phyloP scores from a whole-genome alignment of 92 coral and sea anemone genomes.

The Micromussa lordhowensis region DNA sequence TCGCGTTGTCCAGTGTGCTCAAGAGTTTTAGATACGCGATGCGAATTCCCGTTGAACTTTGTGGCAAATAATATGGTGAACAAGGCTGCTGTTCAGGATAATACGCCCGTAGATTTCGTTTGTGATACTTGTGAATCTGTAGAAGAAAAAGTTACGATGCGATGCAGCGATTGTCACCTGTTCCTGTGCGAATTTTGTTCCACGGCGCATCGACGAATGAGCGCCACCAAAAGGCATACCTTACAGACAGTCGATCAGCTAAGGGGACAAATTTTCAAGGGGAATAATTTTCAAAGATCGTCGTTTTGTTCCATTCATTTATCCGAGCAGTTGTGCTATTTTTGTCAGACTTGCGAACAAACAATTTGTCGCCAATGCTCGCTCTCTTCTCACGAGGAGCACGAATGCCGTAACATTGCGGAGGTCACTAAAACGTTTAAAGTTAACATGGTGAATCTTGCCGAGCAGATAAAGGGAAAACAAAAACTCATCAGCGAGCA shows the following conservation, averaged over 20 bases:
- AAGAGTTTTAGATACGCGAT: constrained; percentile 46
- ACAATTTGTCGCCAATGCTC: constrained; percentile 67
- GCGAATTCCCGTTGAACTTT: constrained; percentile 75
- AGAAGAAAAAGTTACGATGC: constrained; percentile 67
- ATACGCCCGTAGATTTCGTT: constrained; percentile 30
- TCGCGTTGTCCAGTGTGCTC: constrained; percentile 71
- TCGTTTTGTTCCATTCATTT: constrained; percentile 66
- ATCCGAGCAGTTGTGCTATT: constrained; percentile 57
- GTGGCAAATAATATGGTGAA: constrained; percentile 74
- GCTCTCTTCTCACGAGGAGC: constrained; percentile 52
- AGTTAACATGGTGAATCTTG: constrained; percentile 54
- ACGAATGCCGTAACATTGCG: constrained; percentile 32
- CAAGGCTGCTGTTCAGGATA: constrained; percentile 57
- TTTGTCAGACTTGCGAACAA: constrained; percentile 64
- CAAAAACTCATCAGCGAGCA: constrained; percentile 50
- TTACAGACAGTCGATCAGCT: constrained; percentile 71
- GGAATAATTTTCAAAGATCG: constrained; percentile 27
- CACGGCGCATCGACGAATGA: constrained; percentile 81
- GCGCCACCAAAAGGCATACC: constrained; percentile 69
- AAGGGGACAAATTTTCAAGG: constrained; percentile 30
- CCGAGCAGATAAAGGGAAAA: constrained; percentile 62
- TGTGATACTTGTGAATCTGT: constrained; percentile 79
- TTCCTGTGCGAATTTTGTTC: constrained; percentile 81
- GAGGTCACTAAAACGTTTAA: constrained; percentile 59
- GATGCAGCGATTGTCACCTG: constrained; percentile 68